A percentile compares a stretch with the other conserved stretches of the same genome.
Evolutionary conservation across 2,797 vertebrate species (phyloP).

Genomic region (Pteronotus mesoamericanus): DNA sequence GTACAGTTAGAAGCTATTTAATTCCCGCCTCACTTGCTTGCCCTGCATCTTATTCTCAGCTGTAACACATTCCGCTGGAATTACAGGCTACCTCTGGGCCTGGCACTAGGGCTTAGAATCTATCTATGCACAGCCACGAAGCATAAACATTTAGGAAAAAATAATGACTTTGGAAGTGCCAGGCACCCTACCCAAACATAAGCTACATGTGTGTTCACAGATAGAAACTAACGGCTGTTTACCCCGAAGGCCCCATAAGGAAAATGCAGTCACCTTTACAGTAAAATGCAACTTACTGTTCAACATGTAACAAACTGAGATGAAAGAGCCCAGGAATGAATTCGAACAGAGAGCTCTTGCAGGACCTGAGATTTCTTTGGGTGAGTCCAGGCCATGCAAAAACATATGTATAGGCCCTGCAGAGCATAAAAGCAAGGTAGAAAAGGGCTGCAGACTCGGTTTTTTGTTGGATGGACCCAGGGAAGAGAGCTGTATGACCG

Average conservation of each 20-base stretch:
- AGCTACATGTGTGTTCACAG: constrained; percentile 69
- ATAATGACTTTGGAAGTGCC: constrained; percentile 56
- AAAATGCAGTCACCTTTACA: constrained; percentile 74
- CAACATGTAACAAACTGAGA: constrained; percentile 32
- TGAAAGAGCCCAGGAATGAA: not conserved
- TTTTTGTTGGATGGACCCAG: not conserved
- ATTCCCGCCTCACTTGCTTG: constrained; percentile 51
- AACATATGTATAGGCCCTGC: not conserved
- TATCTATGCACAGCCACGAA: constrained; percentile 44
- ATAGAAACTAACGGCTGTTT: constrained; percentile 65
- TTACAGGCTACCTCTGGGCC: not conserved
- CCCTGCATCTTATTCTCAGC: not conserved
- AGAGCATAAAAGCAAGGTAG: not conserved
- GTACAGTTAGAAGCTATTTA: constrained; percentile 75
- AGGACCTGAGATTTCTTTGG: not conserved
- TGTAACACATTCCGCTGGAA: constrained; percentile 43
- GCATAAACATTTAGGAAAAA: constrained; percentile 64
- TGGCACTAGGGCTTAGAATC: constrained; percentile 54
- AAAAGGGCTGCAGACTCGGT: not conserved
- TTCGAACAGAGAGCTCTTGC: constrained; percentile 4
- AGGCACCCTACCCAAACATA: constrained; percentile 3
- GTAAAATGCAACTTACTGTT: constrained; percentile 61
- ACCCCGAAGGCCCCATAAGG: constrained; percentile 70
- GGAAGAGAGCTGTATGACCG: not conserved
- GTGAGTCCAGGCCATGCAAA: not conserved